Conservation (phyloP, 2,888 invertebrate genomes). For the Lycocerus yunnanus region DNA sequence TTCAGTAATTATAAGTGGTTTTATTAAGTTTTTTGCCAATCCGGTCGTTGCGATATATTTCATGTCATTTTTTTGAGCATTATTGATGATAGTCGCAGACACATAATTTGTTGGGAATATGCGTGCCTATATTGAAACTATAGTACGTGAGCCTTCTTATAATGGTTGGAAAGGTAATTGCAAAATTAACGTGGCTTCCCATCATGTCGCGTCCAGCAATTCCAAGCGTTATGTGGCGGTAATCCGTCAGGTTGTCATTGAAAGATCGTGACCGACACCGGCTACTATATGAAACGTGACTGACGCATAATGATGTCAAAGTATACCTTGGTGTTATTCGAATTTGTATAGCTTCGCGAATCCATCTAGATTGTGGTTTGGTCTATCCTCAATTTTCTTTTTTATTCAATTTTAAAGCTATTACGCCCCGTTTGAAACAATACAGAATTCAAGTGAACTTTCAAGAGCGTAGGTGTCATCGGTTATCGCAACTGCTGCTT, state of each 20-base stretch:
- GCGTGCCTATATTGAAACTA: slow-evolving; percentile 16
- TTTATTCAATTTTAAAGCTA: slow-evolving; percentile 21
- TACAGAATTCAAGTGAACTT: slow-evolving; percentile 17
- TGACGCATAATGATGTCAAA: slow-evolving; percentile 53
- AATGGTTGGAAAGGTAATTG: slow-evolving; percentile 49
- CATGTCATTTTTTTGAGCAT: not conserved
- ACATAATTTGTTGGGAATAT: slow-evolving; percentile 13
- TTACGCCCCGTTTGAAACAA: slow-evolving; percentile 27
- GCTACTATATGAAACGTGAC: slow-evolving; percentile 56
- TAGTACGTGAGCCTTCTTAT: slow-evolving; percentile 47
- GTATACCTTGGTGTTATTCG: slow-evolving; percentile 47
- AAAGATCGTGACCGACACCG: slow-evolving; percentile 54
- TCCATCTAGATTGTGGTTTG: slow-evolving; percentile 42
- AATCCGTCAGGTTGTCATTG: slow-evolving; percentile 43
- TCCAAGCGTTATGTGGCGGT: slow-evolving; percentile 32
- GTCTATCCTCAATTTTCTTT: slow-evolving; percentile 35
- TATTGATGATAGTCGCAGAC: slow-evolving; percentile 1
- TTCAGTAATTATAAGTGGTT: not conserved
- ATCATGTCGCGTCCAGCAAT: slow-evolving; percentile 31
- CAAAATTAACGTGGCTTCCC: slow-evolving; percentile 46
- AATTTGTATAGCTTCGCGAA: slow-evolving; percentile 39
- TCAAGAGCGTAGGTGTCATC: slow-evolving; percentile 37
- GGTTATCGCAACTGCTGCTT: slow-evolving; percentile 41
- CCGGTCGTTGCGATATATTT: not conserved
- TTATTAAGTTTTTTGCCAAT: not conserved